Conservation (phyloP, 2,797 vertebrate species). For the Helostoma temminkii region DNA sequence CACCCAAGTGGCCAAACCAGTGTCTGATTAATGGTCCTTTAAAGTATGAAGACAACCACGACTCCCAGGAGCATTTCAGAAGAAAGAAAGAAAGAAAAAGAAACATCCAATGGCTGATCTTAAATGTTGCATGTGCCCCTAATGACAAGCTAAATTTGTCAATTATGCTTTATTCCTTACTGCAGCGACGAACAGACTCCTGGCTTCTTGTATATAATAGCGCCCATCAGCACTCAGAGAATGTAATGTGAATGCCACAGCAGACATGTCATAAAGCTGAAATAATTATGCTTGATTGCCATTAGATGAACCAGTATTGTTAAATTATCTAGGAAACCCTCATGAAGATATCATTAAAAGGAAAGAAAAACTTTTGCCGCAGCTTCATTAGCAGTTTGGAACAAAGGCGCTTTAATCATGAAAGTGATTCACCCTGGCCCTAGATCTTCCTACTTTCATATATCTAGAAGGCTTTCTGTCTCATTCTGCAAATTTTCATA, state of each 20-base stretch:
- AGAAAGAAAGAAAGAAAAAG: not conserved
- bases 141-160: not conserved
- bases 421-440: constrained; percentile 32
- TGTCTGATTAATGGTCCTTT: not conserved
- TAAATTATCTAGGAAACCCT: constrained; percentile 4
- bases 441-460: constrained; percentile 27
- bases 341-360: constrained; percentile 23
- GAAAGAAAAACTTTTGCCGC: constrained; percentile 23
- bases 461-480: constrained; percentile 20
- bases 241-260: not conserved
- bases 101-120: not conserved
- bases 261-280: constrained; percentile 1
- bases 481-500: constrained; percentile 34
- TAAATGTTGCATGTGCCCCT: not conserved
- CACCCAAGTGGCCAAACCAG: too few species aligned
- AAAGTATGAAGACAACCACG: not conserved
- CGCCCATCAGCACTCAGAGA: not conserved
- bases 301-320: constrained; percentile 8
- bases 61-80: not conserved
- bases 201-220: not conserved
- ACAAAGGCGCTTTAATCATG: constrained; percentile 51
- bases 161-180: not conserved
- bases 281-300: constrained; percentile 11
- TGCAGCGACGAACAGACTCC: not conserved
- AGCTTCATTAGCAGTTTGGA: constrained; percentile 54